phyloP scores from a whole-genome alignment of 2,113 vertebrate species.

The Micromys minutus region DNA sequence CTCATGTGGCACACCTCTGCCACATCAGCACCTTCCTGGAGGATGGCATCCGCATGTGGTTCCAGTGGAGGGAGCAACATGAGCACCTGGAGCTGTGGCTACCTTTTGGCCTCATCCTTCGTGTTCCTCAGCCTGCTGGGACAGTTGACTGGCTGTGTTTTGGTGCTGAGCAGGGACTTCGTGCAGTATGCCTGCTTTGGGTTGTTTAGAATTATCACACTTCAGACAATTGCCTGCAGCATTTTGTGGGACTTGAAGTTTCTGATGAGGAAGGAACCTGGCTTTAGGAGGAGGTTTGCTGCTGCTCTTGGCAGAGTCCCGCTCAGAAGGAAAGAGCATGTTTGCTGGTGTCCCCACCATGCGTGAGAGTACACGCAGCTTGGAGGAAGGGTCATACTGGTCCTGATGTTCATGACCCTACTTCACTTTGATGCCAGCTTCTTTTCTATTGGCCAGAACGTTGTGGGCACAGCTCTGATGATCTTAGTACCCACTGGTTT shows the following conservation, averaged over 20 bases:
- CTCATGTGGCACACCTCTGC: constrained; percentile 96
- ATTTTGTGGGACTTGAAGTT: constrained; percentile 99
- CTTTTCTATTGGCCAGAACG: constrained; percentile 97
- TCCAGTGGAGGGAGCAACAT: constrained; percentile 98
- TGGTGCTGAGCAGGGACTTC: constrained; percentile 98
- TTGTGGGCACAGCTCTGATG: constrained; percentile 97
- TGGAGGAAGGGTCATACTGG: constrained; percentile 94
- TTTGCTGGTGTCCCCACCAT: constrained; percentile 97
- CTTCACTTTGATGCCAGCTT: constrained; percentile 96
- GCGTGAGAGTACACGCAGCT: constrained; percentile 99
- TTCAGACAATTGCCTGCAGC: constrained; percentile 97
- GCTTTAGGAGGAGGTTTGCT: constrained; percentile 96
- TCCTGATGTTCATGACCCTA: constrained; percentile 99
- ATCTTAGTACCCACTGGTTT: constrained; percentile 97
- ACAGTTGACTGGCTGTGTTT: constrained; percentile 95
- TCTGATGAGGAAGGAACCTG: constrained; percentile 98
- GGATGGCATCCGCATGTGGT: constrained; percentile 99
- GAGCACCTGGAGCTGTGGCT: constrained; percentile 96
- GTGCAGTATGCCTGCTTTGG: constrained; percentile 98
- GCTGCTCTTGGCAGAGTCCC: constrained; percentile 95
- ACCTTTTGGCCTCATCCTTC: constrained; percentile 94
- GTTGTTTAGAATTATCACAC: constrained; percentile 96
- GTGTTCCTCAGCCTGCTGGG: constrained; percentile 96
- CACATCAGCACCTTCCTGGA: constrained; percentile 99
- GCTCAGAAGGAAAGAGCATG: constrained; percentile 99